A percentile compares a stretch with the other conserved stretches of the same genome.
Conservation (phyloP, 1,140 invertebrate species). For the Drosophila bocki region DNA sequence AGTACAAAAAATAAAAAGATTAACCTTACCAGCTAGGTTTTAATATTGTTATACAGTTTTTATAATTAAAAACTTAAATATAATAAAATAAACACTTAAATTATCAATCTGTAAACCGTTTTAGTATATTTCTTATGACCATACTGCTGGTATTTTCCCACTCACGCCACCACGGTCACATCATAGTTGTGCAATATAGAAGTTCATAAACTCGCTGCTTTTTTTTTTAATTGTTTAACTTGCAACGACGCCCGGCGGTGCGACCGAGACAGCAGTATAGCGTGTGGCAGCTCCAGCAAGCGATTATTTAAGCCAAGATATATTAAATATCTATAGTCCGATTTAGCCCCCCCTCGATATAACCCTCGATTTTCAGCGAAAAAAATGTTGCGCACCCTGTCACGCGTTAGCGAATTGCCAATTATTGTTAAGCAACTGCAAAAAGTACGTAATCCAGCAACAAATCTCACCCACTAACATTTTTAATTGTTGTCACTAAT, state of each 20-base stretch:
- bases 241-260: conserved; percentile 50
- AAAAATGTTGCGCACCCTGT: conserved; percentile 81
- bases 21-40: no score
- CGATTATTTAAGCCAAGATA: conserved; percentile 2
- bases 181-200: conserved; percentile 40
- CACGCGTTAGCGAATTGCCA: conserved; percentile 80
- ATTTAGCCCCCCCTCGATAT: conserved; percentile 5
- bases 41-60: no score
- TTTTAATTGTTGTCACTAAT: conserved; percentile 47
- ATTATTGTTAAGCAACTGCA: conserved; percentile 82
- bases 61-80: background rate
- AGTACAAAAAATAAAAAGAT: background rate
- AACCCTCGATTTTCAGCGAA: conserved; percentile 38
- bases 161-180: background rate
- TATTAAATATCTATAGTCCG: conserved; percentile 30
- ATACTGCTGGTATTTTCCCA: background rate
- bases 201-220: conserved; percentile 44
- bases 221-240: conserved; percentile 47
- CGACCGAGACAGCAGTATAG: conserved; percentile 30
- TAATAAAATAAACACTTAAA: no score
- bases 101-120: background rate
- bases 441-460: conserved; percentile 78
- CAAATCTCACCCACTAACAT: conserved; percentile 39
- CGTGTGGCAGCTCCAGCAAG: conserved; percentile 18
- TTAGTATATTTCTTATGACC: background rate